Base-by-base conservation (phyloP, 92 coral and sea anemone genomes). In the Metridium senile region DNA sequence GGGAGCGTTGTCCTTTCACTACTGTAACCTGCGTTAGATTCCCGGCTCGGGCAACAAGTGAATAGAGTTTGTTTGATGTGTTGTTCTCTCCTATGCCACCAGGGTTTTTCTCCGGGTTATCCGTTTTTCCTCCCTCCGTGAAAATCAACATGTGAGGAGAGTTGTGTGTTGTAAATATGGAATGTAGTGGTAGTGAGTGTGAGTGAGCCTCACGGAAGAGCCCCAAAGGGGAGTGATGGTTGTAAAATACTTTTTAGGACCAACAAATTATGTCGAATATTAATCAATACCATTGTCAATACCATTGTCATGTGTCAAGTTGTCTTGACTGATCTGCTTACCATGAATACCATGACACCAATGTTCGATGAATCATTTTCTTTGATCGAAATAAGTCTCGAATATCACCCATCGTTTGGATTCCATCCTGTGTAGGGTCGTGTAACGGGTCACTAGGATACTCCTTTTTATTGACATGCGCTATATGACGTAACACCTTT, bases 321-420 rank as follows among this genome's bases (percentile, higher is more conserved):
- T 59, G 59, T 10, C 66, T 21, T 10, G 20, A 31, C 26, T 35
- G 58, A 58, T 27, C 17, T 26, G 79, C 92, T 56, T 58, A 87
- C 92, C 92, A 87, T 25, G 88, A 79, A 26, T 83, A 79, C 88
- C 92, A 88, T 11, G 85, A 88, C 28, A 88, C 88, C 20, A 88
- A 64, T 23, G 92, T 88, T 34, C 89, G 74, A 58, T 88, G 92
- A 11, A 73, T 58, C 92, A 88, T 88, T 62, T 47, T 78, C 74
- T 70, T 88, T 28, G 83, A 78, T 65, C 83, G 49, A 66, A 88
- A 88, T 79, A 88, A 62, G 51, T 84, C 92, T 35, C 92, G 69
- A 25, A 88, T n/a, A 75, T 88, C 92, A 2, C 92, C 92, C 71
- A 84, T 21, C 8, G 57, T 70, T 72, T 88, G 89, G n/a, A 82